Evolutionary conservation across 2,113 vertebrate genomes (phyloP), one percentile per base, ranked within the genome.

Genomic region (Dolichotis patagonum): DNA sequence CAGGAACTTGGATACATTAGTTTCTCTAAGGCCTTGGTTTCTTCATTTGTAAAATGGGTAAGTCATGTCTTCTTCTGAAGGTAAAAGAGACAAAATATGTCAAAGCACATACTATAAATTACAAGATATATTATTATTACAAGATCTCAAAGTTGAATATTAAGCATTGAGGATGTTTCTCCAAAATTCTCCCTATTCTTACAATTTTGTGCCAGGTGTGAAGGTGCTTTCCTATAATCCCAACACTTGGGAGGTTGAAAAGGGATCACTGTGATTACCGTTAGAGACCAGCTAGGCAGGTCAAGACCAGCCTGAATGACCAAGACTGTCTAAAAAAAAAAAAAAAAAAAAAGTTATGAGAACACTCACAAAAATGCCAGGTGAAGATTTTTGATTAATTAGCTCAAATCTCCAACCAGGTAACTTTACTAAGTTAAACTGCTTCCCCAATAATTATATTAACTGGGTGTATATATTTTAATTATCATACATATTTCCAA

Each of bases 71-170:
- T 91, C 38, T 89, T 75, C 78, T 83, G 22, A 96, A 28, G 32
- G 91, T 69, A 63, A 71, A 80, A 87, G 92, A 95, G 35, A 91
- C n/a, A 96, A 96, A 94, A 89, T 80, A 91, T 14, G 8, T 67
- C 58, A 91, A 94, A 86, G 19, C 19, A 85, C 63, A 71, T 69
- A 54, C 60, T 73, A 73, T 83, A 84, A 62, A 91, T 56, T 78
- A 60, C 10, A 93, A 77, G 20, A 35, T 71, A 69, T 56, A 58
- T 84, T 71, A 78, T 84, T 63, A 87, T 56, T 73, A 71, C 13
- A 90, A 94, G 28, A 49, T 62, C 60, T 84, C 87, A 89, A 86
- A 94, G 41, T 32, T 75, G 49, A 91, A n/a, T 81, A 95, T 89
- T 87, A 93, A 86, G 56, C 19, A 71, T 52, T 56, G 58, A 41